Evolutionary conservation across 2,888 invertebrate species (phyloP).

Genomic region (Saturnia pavonia): DNA sequence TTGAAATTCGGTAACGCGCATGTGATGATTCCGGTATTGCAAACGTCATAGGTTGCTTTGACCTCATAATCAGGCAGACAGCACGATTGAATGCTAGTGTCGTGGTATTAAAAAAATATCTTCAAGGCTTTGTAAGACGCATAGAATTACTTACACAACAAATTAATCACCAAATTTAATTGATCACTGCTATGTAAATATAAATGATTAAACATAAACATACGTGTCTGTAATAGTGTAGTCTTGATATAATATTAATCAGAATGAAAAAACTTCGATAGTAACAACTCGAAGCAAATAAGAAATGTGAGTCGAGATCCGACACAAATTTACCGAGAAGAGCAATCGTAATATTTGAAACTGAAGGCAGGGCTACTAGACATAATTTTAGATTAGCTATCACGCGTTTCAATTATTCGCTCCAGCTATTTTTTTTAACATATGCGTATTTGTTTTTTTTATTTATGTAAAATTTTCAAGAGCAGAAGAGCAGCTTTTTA

Average conservation of each 20-base stretch:
- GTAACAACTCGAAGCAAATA: conserved; percentile 36
- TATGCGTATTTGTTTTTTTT: too few species aligned
- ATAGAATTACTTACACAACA: neutral
- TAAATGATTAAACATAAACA: neutral
- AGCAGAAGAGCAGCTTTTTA: too few species aligned
- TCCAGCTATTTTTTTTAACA: too few species aligned
- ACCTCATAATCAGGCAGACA: too few species aligned
- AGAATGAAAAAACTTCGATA: conserved; percentile 20
- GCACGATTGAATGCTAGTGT: too few species aligned
- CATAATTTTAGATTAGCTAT: neutral
- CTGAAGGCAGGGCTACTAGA: conserved; percentile 27
- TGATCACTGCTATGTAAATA: too few species aligned
- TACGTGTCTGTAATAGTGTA: neutral
- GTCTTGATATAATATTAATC: neutral
- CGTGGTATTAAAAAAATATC: too few species aligned
- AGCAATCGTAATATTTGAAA: conserved; percentile 47
- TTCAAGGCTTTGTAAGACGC: too few species aligned
- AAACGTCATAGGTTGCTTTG: too few species aligned
- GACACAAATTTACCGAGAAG: conserved; percentile 37
- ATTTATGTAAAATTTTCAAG: too few species aligned
- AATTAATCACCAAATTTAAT: neutral
- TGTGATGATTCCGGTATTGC: too few species aligned
- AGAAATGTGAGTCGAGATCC: conserved; percentile 35
- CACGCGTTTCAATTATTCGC: neutral
- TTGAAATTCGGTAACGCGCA: too few species aligned